Evolutionary conservation across 2,888 invertebrate species (phyloP).

Genomic region (Hyles lineata): DNA sequence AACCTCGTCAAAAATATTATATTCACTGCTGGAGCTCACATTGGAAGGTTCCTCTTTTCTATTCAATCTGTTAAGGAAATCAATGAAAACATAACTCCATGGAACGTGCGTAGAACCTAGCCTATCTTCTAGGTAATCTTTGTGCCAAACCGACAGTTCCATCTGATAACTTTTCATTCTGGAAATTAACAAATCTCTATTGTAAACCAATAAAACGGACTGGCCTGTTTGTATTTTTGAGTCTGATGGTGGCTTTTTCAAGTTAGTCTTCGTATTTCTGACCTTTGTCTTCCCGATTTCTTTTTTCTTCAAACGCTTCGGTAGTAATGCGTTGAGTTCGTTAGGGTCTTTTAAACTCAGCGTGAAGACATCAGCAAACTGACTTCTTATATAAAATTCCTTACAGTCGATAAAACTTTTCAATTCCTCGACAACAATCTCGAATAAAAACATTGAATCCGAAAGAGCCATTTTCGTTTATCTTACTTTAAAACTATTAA

Average conservation of each 20-base stretch:
- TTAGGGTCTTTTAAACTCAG: conserved; percentile 60
- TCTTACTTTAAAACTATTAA: conserved; percentile 25
- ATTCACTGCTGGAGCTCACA: conserved; percentile 48
- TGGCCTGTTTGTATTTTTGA: conserved; percentile 49
- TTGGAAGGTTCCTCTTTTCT: conserved; percentile 42
- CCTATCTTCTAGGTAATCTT: conserved; percentile 46
- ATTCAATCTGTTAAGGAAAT: conserved; percentile 57
- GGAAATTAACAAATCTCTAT: conserved; percentile 51
- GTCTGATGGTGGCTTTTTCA: conserved; percentile 38
- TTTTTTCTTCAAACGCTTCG: conserved; percentile 40
- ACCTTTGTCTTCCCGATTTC: conserved; percentile 49
- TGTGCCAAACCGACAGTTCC: conserved; percentile 61
- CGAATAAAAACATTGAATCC: conserved; percentile 75
- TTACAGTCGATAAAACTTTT: conserved; percentile 55
- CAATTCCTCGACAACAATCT: conserved; percentile 64
- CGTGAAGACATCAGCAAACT: conserved; percentile 68
- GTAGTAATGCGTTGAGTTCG: conserved; percentile 36
- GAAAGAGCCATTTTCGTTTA: conserved; percentile 60
- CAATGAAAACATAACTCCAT: conserved; percentile 59
- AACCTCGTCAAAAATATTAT: conserved; percentile 63
- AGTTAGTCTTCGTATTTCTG: conserved; percentile 38
- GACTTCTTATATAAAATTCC: conserved; percentile 57
- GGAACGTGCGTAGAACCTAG: conserved; percentile 62
- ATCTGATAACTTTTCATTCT: conserved; percentile 66
- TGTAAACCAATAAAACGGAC: conserved; percentile 55